Conservation (phyloP, 1,140 invertebrate species). For the Diorhabda carinulata region DNA sequence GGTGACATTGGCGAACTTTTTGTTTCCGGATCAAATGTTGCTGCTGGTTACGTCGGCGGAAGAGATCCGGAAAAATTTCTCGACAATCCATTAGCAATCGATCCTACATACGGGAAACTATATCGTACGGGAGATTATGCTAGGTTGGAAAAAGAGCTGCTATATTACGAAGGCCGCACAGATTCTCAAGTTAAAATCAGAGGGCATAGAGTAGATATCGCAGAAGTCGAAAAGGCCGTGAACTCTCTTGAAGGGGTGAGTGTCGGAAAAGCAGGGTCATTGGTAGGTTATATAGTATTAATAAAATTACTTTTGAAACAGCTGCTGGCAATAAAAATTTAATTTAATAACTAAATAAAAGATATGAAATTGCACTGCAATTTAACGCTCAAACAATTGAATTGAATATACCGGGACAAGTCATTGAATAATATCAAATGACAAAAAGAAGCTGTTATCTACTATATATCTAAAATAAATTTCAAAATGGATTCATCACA, state of each 20-base stretch:
- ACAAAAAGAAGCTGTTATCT: too few species aligned
- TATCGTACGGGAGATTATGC: conserved; percentile 84
- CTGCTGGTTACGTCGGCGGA: conserved; percentile 72
- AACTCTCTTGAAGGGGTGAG: conserved; percentile 55
- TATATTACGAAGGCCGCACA: conserved; percentile 76
- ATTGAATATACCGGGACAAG: too few species aligned
- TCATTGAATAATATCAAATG: too few species aligned
- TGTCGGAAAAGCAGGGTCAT: conserved; percentile 29
- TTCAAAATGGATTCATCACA: too few species aligned
- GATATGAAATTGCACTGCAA: too few species aligned
- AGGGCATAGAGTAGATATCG: conserved; percentile 79
- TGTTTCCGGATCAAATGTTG: conserved; percentile 72
- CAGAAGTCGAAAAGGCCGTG: conserved; percentile 73
- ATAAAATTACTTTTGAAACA: too few species aligned
- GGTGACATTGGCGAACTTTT: conserved; percentile 76
- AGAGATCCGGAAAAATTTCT: conserved; percentile 68
- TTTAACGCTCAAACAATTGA: too few species aligned
- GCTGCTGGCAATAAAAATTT: too few species aligned
- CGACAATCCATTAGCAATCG: conserved; percentile 64
- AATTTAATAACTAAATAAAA: too few species aligned
- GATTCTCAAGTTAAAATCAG: conserved; percentile 85
- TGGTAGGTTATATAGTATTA: too few species aligned
- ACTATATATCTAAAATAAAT: too few species aligned
- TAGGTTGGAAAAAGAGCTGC: conserved; percentile 62
- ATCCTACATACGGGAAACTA: conserved; percentile 53